Evolutionary conservation across 2,888 invertebrate species (phyloP).

Genomic region (Hyles lineata): DNA sequence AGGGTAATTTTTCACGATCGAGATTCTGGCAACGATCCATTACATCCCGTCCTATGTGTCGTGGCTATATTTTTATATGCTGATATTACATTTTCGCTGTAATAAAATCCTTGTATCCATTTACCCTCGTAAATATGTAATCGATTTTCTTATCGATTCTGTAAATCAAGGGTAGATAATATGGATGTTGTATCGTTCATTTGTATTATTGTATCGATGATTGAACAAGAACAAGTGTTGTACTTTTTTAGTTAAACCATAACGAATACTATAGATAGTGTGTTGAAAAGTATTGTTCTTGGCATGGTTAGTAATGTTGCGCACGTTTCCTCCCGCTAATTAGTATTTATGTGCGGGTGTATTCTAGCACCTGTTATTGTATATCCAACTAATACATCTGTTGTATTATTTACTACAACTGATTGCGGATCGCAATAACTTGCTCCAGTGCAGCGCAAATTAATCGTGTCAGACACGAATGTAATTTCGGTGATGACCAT

Average conservation of each 20-base stretch:
- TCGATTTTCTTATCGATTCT: neutral
- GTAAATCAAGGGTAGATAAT: neutral
- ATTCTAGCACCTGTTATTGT: conserved; percentile 50
- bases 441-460: neutral
- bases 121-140: neutral
- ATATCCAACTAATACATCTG: conserved; percentile 36
- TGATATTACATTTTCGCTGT: conserved; percentile 27
- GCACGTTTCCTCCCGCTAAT: conserved; percentile 58
- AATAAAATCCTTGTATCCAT: neutral
- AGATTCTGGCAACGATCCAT: conserved; percentile 46
- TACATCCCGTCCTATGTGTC: conserved; percentile 40
- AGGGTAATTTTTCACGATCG: conserved; percentile 43
- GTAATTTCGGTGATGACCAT: conserved; percentile 6
- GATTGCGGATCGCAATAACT: conserved; percentile 10
- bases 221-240: neutral
- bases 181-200: neutral
- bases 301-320: conserved; percentile 49
- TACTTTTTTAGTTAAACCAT: neutral
- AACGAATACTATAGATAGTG: conserved; percentile 39
- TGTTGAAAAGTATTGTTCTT: conserved; percentile 52
- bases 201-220: neutral
- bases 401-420: conserved; percentile 35
- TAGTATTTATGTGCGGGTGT: conserved; percentile 52
- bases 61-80: conserved; percentile 43
- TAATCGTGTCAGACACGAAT: conserved; percentile 10